Evolutionary conservation across 2,888 invertebrate species (phyloP), one percentile per base, ranked within the genome.

Genomic region (Epirrhoe tristata): DNA sequence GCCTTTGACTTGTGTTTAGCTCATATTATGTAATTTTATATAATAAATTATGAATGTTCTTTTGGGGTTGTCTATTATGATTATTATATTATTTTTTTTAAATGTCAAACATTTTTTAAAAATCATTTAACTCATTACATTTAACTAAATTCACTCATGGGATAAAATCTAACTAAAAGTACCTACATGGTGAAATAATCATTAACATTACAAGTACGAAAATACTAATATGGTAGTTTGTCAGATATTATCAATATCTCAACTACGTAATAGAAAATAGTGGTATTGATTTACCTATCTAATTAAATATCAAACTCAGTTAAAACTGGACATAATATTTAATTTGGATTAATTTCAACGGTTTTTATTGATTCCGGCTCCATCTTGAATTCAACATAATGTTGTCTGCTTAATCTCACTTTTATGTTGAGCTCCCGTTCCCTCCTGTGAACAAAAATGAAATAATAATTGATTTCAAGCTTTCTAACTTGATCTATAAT

Each of bases 341-440:
- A 80, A 66, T 79, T 82, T 32, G 75, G 80, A 69, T 89, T 91
- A 34, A 92, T 83, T 83, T 92, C 92, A 72, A 92, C 78, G n/a
- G 91, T 92, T 75, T 88, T 90, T 14, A 93, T 79, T 60, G 92
- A 91, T 80, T 83, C 68, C 0, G 91, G 81, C 63, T 92, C 93
- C 83, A 91, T 82, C 32, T 66, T 75, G 0, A 93, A 66, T 70
- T 84, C 80, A 60, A 92, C 83, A 69, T 77, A 84, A 66, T 78
- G 77, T 31, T 50, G 72, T 5, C 71, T 71, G 65, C 78, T 78
- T 53, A 89, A 79, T 14, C 77, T 68, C 12, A 91, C 70, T 46
- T 72, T 79, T 0, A 90, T 83, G 63, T 82, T 78, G 43, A 88
- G 76, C 65, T 81, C 80, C 24, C 76, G 74, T 10, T 52, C 72